Base-by-base conservation (phyloP, 64 coral and sea anemone species). In the Stichodactyla mertensii region DNA sequence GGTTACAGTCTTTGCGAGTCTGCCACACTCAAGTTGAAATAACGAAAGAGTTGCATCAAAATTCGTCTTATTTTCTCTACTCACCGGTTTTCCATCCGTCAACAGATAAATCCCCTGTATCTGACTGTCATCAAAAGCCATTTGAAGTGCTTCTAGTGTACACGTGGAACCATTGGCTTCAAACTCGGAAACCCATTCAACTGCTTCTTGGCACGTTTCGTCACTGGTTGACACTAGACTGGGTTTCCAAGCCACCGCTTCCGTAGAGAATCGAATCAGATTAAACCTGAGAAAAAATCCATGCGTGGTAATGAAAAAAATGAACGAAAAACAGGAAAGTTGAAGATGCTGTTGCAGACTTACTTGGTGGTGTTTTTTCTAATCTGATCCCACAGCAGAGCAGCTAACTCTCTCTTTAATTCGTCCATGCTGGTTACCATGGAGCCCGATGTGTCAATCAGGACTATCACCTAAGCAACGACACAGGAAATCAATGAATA, bases 341-440 rank as follows among this genome's bases (percentile, higher is more conserved):
- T 59, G 13, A 14, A 4, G 57, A 36, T 36, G 61, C 22, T 67
- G 7, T 10, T 74, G n/a, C 0, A 13, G n/a, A 74, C 84, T 90
- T 67, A 99, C 97, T 90, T 99, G 14, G 88, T 92, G 74, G 79
- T 82, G 2, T 67, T 59, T 78, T 99, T 89, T 79, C 88, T 87
- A n/a, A 99, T 84, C 83, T 99, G 97, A 71, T 99, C 97, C 97
- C 97, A 99, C 79, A 99, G 89, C 7, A 99, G 84, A 31, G 93
- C 93, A 80, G 89, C 88, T 22, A 99, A 78, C 60, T 99, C 90
- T 77, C 93, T 70, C 83, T 99, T 94, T 11, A 99, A 56, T n/a
- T 95, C 97, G 78, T 92, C 90, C 90, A 99, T 95, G 83, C 97
- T 99, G 77, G 86, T 95, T 57, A 90, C 90, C 97, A 99, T 99